Conservation (phyloP, 2,888 invertebrate species). For the Kuschelorhynchus macadamiae region DNA sequence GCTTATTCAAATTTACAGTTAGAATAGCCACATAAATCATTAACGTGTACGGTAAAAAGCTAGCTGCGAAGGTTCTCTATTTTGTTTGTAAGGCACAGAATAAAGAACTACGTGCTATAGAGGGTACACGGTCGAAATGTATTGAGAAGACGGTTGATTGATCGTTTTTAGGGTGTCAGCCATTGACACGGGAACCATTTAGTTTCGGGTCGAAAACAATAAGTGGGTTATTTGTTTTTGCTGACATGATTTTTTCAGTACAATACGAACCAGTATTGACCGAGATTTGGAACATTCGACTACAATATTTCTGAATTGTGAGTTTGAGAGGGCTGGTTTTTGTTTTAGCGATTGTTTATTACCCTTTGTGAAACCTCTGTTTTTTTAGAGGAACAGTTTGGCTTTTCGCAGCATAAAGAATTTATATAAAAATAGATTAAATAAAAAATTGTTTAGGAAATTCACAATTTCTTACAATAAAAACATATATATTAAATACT, state of each 20-base stretch:
- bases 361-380: no score
- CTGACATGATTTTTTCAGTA: slow-evolving; percentile 28
- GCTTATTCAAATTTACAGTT: no score
- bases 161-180: slow-evolving; percentile 42
- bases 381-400: no score
- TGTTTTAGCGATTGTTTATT: no score
- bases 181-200: slow-evolving; percentile 46
- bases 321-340: no score
- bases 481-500: no score
- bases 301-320: no score
- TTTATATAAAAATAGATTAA: no score
- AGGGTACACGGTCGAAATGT: slow-evolving; percentile 37
- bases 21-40: no score
- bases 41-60: neutral
- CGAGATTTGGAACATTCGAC: slow-evolving; percentile 12
- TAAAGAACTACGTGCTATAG: slow-evolving; percentile 41
- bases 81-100: slow-evolving; percentile 25
- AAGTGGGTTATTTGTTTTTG: slow-evolving; percentile 47
- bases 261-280: slow-evolving; percentile 7
- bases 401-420: no score
- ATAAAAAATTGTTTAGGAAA: no score
- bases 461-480: no score
- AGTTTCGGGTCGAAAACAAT: slow-evolving; percentile 46
- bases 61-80: slow-evolving; percentile 10
- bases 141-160: slow-evolving; percentile 39